Base-by-base conservation (phyloP, 2,113 vertebrate species). In the Phyllostomus discolor region DNA sequence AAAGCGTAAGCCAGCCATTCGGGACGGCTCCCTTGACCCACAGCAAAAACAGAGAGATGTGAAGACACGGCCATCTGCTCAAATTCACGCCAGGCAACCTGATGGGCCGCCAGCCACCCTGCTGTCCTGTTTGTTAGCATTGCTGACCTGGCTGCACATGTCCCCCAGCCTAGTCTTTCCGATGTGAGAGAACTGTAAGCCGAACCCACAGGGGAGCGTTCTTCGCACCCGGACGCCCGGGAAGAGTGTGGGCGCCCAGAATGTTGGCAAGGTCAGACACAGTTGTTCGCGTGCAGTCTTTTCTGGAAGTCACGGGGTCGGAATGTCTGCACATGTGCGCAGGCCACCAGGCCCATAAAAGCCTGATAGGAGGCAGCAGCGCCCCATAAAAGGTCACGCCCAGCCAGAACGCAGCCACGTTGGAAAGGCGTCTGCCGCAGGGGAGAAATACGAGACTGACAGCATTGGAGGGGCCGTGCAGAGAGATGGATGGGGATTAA, bases 371-470 rank as follows among this genome's bases (percentile, higher is more conserved):
- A 98, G 97, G 98, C 97, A 98, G 95, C 83, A 88, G 83, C 94
- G 79, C 46, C 97, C 95, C 95, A 81, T 97, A 88, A 98, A 98
- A 98, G 97, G 96, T 97, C 97, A 97, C 69, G 91, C 89, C 75
- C 93, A 96, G 91, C 87, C 97, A 57, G 96, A 97, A 98, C 97
- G 92, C 97, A 96, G 70, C 96, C 93, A 91, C 89, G 94, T 52
- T 97, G 94, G 97, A 98, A 97, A 98, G 57, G 76, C 66, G 66
- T 97, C 97, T 98, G 96, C 94, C 81, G 96, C 38, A 67, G 90
- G 75, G 94, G 91, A 96, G 98, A 98, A 98, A 98, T 97, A 97
- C 66, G 96, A 98, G 94, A 97, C 97, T 83, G 97, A 97, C 85
- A 96, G 87, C 85, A 87, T 90, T 10, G 73, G 62, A 88, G 48